These are phyloP conservation scores for Bostrychus sinensis DNA, from an alignment of 2,113 vertebrate genomes.

Conservation along the genomic window DNA sequence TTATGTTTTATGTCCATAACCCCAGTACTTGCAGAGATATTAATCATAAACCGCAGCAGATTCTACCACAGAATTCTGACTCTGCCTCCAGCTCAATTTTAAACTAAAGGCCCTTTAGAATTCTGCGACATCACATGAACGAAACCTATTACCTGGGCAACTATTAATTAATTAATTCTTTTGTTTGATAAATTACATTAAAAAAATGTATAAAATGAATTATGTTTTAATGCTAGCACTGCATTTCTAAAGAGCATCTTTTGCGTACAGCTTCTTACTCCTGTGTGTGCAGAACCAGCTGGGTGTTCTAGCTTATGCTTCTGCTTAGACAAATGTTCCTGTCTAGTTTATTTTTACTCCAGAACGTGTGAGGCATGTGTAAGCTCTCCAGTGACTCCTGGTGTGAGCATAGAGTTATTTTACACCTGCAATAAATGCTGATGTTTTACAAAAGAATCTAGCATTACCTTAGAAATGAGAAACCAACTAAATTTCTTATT, in stretches of 20 bases:
- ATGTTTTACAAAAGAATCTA: neutral
- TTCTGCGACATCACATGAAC: too few relatives aligned
- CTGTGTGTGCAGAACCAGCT: conserved; percentile 35
- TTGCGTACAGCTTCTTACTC: neutral
- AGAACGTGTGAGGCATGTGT: conserved; percentile 57
- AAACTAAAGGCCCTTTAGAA: too few relatives aligned
- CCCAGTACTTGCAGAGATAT: too few relatives aligned
- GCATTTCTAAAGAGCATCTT: conserved; percentile 12
- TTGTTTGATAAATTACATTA: neutral
- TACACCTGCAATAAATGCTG: conserved; percentile 39
- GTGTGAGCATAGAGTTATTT: conserved; percentile 28
- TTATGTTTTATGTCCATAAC: too few relatives aligned
- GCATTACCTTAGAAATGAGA: neutral
- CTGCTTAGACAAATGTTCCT: conserved; percentile 67
- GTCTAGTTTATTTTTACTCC: conserved; percentile 71
- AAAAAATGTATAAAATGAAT: neutral
- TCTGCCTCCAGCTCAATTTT: too few relatives aligned
- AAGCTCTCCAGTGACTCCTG: conserved; percentile 46
- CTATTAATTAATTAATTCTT: too few relatives aligned
- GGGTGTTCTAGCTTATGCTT: conserved; percentile 43
- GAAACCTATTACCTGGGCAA: too few relatives aligned
- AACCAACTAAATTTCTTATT: neutral
- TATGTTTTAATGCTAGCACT: neutral
- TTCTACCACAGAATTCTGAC: too few relatives aligned
- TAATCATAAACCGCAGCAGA: too few relatives aligned